A percentile compares a stretch with the other conserved stretches of the same genome.
Conservation (phyloP, 2,113 vertebrate genomes). For the Sceloporus tristichus region DNA sequence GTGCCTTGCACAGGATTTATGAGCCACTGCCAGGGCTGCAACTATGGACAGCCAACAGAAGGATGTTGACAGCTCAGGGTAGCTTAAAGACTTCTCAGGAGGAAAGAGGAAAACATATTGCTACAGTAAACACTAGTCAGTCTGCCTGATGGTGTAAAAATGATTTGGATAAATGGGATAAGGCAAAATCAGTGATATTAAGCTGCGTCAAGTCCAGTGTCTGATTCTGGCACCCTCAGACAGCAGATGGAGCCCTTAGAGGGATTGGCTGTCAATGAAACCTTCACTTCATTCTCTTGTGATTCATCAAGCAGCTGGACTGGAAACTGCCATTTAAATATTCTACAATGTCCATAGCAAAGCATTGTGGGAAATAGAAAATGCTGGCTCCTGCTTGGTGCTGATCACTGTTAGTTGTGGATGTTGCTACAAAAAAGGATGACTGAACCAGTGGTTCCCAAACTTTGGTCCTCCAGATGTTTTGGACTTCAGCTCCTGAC, state of each 20-base stretch:
- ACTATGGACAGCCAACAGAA: conserved; percentile 25
- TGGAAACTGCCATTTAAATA: too few species aligned
- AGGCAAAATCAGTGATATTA: not conserved
- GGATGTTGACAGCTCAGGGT: conserved; percentile 30
- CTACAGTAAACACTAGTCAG: not conserved
- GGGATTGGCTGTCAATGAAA: not conserved
- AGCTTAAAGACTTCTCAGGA: conserved; percentile 28
- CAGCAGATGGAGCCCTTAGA: not conserved
- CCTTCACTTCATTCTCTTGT: not conserved
- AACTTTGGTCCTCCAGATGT: too few species aligned
- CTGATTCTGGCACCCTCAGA: not conserved
- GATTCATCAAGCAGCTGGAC: too few species aligned
- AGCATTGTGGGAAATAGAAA: not conserved
- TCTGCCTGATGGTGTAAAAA: conserved; percentile 8
- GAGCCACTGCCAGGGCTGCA: not conserved
- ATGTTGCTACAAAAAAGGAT: too few species aligned
- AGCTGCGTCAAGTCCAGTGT: not conserved
- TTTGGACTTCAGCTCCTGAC: too few species aligned
- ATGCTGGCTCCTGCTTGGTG: not conserved
- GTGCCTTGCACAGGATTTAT: conserved; percentile 28
- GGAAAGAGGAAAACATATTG: conserved; percentile 14
- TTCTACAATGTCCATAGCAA: not conserved
- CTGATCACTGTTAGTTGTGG: too few species aligned
- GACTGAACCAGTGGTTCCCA: not conserved
- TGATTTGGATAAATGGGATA: not conserved